Conservation (phyloP, 92 coral and sea anemone species). For the Siderastrea radians region DNA sequence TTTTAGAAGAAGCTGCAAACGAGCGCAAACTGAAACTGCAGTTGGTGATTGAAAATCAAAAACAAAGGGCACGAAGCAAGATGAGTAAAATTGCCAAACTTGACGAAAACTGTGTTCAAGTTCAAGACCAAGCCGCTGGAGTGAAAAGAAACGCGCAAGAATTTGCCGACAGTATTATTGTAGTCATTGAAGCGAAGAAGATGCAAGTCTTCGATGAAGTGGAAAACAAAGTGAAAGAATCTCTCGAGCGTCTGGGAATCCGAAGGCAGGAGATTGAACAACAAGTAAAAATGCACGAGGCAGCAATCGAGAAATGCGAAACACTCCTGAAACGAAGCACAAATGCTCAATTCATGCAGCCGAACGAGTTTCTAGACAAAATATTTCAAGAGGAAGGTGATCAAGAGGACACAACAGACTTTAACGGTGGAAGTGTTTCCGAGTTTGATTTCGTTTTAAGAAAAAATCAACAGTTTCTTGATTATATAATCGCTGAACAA, state of each 20-base stretch:
- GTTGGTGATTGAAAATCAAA: too few species aligned
- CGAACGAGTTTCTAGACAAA: not conserved
- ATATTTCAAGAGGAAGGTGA: not conserved
- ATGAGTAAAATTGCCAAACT: too few species aligned
- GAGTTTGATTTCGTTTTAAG: not conserved
- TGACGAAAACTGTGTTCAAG: too few species aligned
- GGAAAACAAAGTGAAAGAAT: not conserved
- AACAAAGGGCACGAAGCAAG: too few species aligned
- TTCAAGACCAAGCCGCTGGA: not conserved
- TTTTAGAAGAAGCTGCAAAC: too few species aligned
- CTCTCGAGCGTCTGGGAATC: not conserved
- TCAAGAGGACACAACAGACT: not conserved
- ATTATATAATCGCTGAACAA: not conserved
- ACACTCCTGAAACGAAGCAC: not conserved
- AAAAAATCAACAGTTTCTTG: not conserved
- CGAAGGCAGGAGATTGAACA: not conserved
- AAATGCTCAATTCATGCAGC: not conserved
- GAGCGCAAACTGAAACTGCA: too few species aligned
- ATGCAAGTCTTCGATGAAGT: not conserved
- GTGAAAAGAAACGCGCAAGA: not conserved
- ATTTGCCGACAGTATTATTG: not conserved
- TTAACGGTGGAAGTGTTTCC: not conserved
- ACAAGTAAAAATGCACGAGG: not conserved
- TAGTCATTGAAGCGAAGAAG: not conserved
- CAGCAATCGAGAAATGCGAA: not conserved